These are phyloP conservation scores for Argyresthia albistria DNA, from an alignment of 2,888 invertebrate genomes.

Conservation along the genomic window DNA sequence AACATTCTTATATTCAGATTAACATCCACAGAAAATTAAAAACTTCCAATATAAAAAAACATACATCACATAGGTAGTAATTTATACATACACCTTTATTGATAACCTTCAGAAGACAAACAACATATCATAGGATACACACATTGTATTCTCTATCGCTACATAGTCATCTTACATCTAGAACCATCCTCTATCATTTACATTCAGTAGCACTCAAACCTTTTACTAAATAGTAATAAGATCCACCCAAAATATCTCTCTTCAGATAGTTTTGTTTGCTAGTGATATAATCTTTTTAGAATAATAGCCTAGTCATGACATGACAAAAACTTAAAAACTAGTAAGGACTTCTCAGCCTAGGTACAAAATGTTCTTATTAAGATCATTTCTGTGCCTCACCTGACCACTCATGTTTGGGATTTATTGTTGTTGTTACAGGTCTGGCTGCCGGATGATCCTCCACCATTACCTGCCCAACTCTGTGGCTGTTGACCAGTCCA, in stretches of 20 bases:
- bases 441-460: slow-evolving; percentile 69
- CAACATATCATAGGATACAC: slow-evolving; percentile 1
- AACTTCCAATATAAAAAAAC: slow-evolving; percentile 34
- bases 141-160: slow-evolving; percentile 17
- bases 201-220: neutral
- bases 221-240: neutral
- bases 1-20: neutral
- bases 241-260: neutral
- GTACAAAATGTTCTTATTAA: slow-evolving; percentile 15
- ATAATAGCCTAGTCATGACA: neutral
- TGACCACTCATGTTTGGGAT: slow-evolving; percentile 50
- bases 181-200: neutral
- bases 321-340: slow-evolving; percentile 28
- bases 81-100: slow-evolving; percentile 30
- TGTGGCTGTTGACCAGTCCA: slow-evolving; percentile 55
- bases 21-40: neutral
- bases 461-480: slow-evolving; percentile 63
- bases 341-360: neutral
- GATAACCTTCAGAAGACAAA: slow-evolving; percentile 1
- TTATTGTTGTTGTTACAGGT: slow-evolving; percentile 63
- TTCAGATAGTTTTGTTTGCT: neutral
- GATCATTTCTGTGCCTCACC: slow-evolving; percentile 45
- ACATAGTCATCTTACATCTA: slow-evolving; percentile 36
- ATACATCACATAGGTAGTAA: slow-evolving; percentile 56
- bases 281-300: neutral